Base-by-base conservation (phyloP, 2,113 vertebrate species). In the Dolichotis patagonum region DNA sequence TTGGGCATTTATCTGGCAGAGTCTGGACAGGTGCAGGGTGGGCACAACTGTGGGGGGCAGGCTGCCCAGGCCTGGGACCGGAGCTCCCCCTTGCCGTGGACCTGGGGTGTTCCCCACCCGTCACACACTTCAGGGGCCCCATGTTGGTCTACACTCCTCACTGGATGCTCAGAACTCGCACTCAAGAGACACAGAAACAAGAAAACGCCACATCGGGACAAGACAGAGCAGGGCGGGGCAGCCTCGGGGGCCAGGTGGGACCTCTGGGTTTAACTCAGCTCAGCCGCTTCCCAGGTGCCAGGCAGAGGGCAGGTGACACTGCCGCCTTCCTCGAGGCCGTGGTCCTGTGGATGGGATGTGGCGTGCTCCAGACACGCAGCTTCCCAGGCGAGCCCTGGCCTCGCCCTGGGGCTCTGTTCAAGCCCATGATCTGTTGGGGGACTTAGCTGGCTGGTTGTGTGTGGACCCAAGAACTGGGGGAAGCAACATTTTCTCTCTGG, bases 71-170 rank as follows among this genome's bases (percentile, higher is more conserved):
- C 30, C 65, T 0, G 3, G 46, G 77, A 14, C 58, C n/a, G 35
- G 30, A 49, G 38, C 35, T 19, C 22, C 82, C 11, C 0, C 32
- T 35, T 17, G 52, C 56, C 2, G 0, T 26, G 22, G 86, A 49
- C 78, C 19, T 24, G 3, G 4, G 0, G 60, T 38, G 22, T 38
- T 38, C 13, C 24, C 65, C 17, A 26, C 16, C 65, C 30, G 1
- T 2, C 0, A 5, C 54, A 17, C 5, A 3, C 41, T n/a, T 62
- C 0, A 0, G 4, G 58, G 49, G 8, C 3, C 2, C 16, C 49
- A 52, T 43, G 5, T 32, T 7, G 81, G 19, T 35, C 46, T 62
- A 12, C 52, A 10, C 7, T 7, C 49, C 46, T 41, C 58, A 3
- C 43, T 9, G 30, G 80, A 5, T 52, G 16, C 49, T 4, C 7